Conservation (phyloP, 2,888 invertebrate genomes). For the Drosophila imparisetae region DNA sequence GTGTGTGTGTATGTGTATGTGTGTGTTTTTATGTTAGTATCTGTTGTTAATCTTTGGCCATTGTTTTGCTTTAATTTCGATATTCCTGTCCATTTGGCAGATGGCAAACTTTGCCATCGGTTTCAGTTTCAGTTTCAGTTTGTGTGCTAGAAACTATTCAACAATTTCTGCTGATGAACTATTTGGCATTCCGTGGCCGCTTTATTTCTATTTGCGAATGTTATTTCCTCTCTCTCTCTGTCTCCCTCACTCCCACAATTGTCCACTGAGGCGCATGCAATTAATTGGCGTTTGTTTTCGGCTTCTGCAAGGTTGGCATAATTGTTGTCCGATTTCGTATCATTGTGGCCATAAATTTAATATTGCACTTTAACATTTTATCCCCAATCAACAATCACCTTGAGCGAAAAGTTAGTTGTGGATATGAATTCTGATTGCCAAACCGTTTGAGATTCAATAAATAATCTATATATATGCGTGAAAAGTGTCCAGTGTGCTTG, state of each 20-base stretch:
- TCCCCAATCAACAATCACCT: neutral
- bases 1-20: slow-evolving; percentile 20
- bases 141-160: slow-evolving; percentile 34
- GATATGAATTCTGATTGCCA: neutral
- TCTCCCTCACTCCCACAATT: neutral
- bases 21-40: slow-evolving; percentile 42
- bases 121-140: slow-evolving; percentile 23
- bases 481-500: neutral
- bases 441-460: neutral
- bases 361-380: neutral
- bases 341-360: slow-evolving; percentile 29
- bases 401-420: neutral
- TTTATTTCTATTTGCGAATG: slow-evolving; percentile 29
- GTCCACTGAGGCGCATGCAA: slow-evolving; percentile 57
- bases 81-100: slow-evolving; percentile 70
- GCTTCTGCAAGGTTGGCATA: slow-evolving; percentile 49
- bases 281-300: slow-evolving; percentile 65
- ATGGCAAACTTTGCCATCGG: slow-evolving; percentile 57
- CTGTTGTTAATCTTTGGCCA: slow-evolving; percentile 75
- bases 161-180: slow-evolving; percentile 60
- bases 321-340: slow-evolving; percentile 42
- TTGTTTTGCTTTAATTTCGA: slow-evolving; percentile 77
- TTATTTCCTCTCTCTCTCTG: neutral
- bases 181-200: slow-evolving; percentile 17
- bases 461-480: neutral